phyloP scores from a whole-genome alignment of 2,797 vertebrate genomes.

The Apodemus agrarius region DNA sequence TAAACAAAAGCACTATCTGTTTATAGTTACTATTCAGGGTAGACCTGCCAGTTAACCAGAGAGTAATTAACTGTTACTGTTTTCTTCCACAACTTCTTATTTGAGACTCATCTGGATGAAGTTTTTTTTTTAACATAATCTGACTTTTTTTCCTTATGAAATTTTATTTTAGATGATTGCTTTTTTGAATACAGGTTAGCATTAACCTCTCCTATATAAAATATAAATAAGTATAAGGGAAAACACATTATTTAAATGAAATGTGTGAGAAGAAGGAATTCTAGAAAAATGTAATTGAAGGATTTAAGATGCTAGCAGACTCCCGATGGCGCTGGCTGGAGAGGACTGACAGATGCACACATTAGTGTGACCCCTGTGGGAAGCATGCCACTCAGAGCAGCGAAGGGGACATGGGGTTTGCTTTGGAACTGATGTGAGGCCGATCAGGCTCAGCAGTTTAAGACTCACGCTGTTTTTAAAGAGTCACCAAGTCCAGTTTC shows the following conservation, averaged over 20 bases:
- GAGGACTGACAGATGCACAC: neutral
- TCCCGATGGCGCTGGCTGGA: neutral
- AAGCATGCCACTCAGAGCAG: neutral
- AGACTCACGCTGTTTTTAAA: neutral
- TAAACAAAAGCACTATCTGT: neutral
- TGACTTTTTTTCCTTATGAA: neutral
- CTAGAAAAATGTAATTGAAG: neutral
- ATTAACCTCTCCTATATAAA: neutral
- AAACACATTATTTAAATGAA: neutral
- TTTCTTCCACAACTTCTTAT: neutral
- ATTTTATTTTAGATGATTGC: neutral
- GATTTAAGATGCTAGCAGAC: neutral
- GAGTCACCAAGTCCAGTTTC: neutral
- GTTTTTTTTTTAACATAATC: neutral
- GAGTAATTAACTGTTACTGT: neutral
- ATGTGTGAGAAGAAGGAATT: neutral
- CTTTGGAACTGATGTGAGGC: neutral
- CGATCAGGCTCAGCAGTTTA: neutral
- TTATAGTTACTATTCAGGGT: neutral
- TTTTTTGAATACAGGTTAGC: slow-evolving; percentile 22
- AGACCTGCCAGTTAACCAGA: neutral
- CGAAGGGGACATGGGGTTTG: neutral
- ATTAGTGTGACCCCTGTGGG: too few species aligned
- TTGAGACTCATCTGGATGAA: neutral
- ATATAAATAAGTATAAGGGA: neutral